Evolutionary conservation across 2,888 invertebrate species (phyloP), one percentile per base, ranked within the genome.

Genomic region (Tipula lateralis): DNA sequence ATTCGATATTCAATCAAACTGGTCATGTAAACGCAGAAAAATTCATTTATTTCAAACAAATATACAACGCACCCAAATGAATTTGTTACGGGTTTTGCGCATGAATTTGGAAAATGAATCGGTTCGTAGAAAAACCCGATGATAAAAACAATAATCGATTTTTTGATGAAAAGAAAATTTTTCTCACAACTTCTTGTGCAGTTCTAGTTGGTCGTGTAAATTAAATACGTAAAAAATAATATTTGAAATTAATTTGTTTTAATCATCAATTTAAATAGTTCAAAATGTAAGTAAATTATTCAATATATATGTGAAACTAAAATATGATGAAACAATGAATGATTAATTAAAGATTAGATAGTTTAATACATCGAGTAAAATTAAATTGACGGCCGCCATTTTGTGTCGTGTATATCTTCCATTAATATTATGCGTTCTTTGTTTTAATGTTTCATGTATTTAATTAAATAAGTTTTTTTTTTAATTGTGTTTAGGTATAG

Each of bases 401-500:
- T 82, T 82, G 82, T 82, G 29, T 82, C 66, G 66, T 66, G 66
- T 66, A 66, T 66, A 66, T 66, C 24, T 24, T 24, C 66, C 66
- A 66, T 66, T 66, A 24, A 24, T n/a, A 44, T 19, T 16, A 50
- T 66, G 66, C 66, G 66, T 66, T 66, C 66, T 66, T 66, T 66
- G 66, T 66, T 19, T 66, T 66, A 66, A 24, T n/a, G n/a, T 66
- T 66, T 9, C 24, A 66, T 9, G 5, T 36, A 9, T 44, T 32
- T 32, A 32, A 32, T 13, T 39, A 39, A 24, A 24, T 66, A 66
- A 24, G 6, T 16, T 32, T 30, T 82, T n/a, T n/a, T 6, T 30
- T 30, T 82, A 86, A 86, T 85, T 88, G 86, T 86, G 85, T 88
- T 86, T 87, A 92, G 92, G 92, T 92, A 91, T 87, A 87, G 86